Conservation (phyloP, 2,113 vertebrate genomes). For the Rhinichthys klamathensis region DNA sequence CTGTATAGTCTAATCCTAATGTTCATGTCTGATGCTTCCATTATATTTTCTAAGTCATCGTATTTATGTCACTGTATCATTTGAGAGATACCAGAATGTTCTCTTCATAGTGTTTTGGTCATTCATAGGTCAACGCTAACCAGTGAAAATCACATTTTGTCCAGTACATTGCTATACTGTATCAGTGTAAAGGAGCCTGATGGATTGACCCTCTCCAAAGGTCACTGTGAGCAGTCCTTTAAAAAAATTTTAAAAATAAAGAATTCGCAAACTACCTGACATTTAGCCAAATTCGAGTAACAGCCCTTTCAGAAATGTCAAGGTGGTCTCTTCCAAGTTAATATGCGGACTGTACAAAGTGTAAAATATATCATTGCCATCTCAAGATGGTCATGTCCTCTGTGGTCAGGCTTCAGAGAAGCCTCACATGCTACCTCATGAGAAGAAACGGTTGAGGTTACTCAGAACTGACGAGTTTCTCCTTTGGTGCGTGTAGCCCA, state of each 20-base stretch:
- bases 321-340: conserved; percentile 2
- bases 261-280: conserved; percentile 14
- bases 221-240: conserved; percentile 38
- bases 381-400: conserved; percentile 11
- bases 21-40: conserved; percentile 67
- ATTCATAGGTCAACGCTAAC: conserved; percentile 16
- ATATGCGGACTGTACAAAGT: conserved; percentile 34
- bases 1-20: conserved; percentile 66
- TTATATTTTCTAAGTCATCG: conserved; percentile 53
- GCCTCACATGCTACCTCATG: conserved; percentile 55
- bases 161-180: background rate
- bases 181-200: conserved; percentile 39
- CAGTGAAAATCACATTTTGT: conserved; percentile 11
- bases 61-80: conserved; percentile 54
- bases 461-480: conserved; percentile 14
- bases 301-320: conserved; percentile 13
- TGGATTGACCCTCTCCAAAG: conserved; percentile 5
- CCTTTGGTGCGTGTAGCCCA: conserved; percentile 34
- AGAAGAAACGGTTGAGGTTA: conserved; percentile 35
- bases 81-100: conserved; percentile 39
- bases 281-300: conserved; percentile 18
- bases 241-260: background rate
- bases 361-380: conserved; percentile 40
- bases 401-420: conserved; percentile 44
- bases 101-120: conserved; percentile 26